These are phyloP conservation scores for Gambelia wislizenii DNA, from an alignment of 2,797 vertebrate genomes.

Conservation along the genomic window DNA sequence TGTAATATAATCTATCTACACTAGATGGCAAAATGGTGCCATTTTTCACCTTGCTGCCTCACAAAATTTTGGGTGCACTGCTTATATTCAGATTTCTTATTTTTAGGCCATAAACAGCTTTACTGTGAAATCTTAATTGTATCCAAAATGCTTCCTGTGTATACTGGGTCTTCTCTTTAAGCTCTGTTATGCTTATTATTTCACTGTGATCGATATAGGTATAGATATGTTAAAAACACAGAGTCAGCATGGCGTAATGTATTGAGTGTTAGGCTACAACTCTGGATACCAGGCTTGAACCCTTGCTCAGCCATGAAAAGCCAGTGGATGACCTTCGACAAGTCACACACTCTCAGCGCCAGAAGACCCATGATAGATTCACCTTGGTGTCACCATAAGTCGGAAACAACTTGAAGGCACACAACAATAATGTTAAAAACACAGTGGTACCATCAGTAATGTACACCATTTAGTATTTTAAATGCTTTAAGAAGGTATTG, in stretches of 20 bases:
- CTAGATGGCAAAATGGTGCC: slow-evolving; percentile 82
- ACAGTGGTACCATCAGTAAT: not conserved
- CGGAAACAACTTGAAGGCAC: no score
- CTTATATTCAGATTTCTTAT: slow-evolving; percentile 5
- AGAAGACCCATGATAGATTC: no score
- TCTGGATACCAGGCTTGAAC: no score
- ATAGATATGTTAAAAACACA: not conserved
- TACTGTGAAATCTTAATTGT: slow-evolving; percentile 5
- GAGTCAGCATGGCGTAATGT: no score
- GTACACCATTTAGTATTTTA: not conserved
- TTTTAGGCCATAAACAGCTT: not conserved
- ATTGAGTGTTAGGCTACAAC: no score
- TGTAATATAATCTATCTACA: slow-evolving; percentile 70
- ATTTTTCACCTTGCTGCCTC: slow-evolving; percentile 42
- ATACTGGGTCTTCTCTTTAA: not conserved
- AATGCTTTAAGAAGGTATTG: not conserved
- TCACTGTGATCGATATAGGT: not conserved
- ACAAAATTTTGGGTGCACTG: not conserved
- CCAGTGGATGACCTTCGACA: no score
- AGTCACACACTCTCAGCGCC: no score
- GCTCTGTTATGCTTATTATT: not conserved
- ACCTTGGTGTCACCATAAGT: no score
- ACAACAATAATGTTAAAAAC: not conserved
- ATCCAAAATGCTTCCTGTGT: not conserved
- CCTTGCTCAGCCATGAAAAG: no score